These are phyloP conservation scores for Myrmecophaga tridactyla DNA, from an alignment of 2,113 vertebrate genomes.

Conservation along the genomic window DNA sequence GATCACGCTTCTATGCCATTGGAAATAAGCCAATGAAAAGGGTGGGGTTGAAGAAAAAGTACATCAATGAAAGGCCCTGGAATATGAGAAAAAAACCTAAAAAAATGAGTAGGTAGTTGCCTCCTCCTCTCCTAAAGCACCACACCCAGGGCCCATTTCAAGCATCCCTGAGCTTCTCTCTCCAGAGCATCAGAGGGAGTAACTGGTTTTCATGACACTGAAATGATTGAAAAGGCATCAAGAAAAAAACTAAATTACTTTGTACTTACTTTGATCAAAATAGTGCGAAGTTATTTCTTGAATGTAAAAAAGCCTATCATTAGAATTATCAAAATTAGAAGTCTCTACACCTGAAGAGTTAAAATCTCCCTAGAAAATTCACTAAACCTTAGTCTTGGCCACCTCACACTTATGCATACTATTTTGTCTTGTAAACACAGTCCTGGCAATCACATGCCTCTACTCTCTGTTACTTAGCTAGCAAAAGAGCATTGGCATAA, in stretches of 20 bases:
- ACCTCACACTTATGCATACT: neutral
- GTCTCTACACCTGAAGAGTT: neutral
- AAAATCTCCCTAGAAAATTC: neutral
- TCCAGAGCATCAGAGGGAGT: neutral
- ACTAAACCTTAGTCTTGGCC: neutral
- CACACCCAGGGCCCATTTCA: neutral
- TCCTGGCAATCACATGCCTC: neutral
- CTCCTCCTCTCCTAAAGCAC: neutral
- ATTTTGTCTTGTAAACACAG: slow-evolving; percentile 2
- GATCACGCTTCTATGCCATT: neutral
- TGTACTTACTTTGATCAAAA: neutral
- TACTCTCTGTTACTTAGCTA: neutral
- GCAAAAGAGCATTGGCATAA: neutral
- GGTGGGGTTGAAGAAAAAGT: neutral
- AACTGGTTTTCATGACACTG: neutral
- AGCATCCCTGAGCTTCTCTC: neutral
- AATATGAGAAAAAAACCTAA: neutral
- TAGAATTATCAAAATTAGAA: slow-evolving; percentile 1
- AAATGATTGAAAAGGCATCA: neutral
- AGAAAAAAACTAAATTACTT: neutral
- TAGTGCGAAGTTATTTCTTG: neutral
- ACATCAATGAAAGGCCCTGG: neutral
- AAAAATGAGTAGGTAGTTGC: neutral
- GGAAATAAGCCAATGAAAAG: neutral
- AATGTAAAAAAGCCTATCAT: neutral